Conservation (phyloP, 1,140 invertebrate genomes). For the Formica selysi region DNA sequence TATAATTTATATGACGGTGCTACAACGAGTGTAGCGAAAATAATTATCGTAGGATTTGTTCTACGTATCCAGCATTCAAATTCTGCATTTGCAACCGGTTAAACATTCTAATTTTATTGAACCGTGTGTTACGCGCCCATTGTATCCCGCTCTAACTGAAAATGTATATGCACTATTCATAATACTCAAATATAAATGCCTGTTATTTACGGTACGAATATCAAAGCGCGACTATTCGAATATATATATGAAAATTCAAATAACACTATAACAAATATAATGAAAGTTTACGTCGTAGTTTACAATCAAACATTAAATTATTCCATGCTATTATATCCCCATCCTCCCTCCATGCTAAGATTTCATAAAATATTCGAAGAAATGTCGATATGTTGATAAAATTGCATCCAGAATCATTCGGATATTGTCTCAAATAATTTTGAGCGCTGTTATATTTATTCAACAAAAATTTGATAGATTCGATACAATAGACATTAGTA, state of each 20-base stretch:
- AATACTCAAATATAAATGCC: conserved; percentile 43
- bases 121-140: conserved; percentile 25
- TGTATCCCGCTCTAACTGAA: conserved; percentile 42
- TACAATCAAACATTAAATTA: conserved; percentile 12
- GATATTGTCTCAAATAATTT: conserved; percentile 1
- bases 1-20: conserved; percentile 45
- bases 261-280: background rate
- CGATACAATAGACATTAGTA: background rate
- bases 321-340: background rate
- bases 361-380: background rate
- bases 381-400: background rate
- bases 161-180: conserved; percentile 48
- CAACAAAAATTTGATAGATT: background rate
- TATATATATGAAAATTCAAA: background rate
- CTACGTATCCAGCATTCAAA: conserved; percentile 47
- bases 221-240: conserved; percentile 51
- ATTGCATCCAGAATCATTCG: background rate
- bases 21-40: conserved; percentile 58
- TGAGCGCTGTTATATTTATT: background rate
- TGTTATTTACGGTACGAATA: conserved; percentile 49
- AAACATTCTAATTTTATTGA: conserved; percentile 62
- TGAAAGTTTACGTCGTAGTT: background rate
- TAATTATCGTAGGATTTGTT: conserved; percentile 58
- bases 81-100: conserved; percentile 42
- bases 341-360: background rate